Evolutionary conservation across 2,113 vertebrate genomes (phyloP), one percentile per base, ranked within the genome.

Genomic region (Atherinomorus stipes): DNA sequence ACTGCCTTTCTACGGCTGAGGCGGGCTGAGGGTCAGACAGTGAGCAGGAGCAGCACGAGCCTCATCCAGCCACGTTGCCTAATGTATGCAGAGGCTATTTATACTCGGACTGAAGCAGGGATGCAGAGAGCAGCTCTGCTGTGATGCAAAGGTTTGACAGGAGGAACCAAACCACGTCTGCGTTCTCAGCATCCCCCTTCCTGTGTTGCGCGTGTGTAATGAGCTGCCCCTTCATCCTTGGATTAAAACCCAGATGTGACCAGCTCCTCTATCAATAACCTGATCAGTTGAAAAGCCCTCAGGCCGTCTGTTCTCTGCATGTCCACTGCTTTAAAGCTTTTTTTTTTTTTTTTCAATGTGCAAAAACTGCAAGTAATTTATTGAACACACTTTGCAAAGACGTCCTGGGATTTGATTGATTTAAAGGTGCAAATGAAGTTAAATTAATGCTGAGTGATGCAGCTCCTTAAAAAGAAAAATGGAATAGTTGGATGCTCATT

Each of bases 221-320:
- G 76, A 81, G 66, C 22, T 78, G 64, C 63, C 74, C 77, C 31
- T 63, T 34, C 69, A 64, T 63, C 73, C 66, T 57, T 44, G 51
- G 78, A 66, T 73, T 53, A n/a, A 73, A 71, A 54, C 81, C 74
- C 90, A 84, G 88, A 64, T 86, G 92, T 76, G 90, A 78, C 85
- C 68, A 18, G 50, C 64, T 65, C 58, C 16, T 83, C 83, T 47
- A 56, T 77, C 62, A 85, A 81, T 85, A 84, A 83, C 65, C 80
- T 68, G 75, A 83, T 66, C 90, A 85, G 45, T 52, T 38, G 21
- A 56, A 68, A 73, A 52, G 72, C 56, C 4, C 11, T 72, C 56
- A 50, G 58, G 64, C 15, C 42, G 31, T 9, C n/a, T 44, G 15
- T 56, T 50, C 56, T 51, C 25, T 65, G 40, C 19, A 1, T 59